Evolutionary conservation across 2,888 invertebrate species (phyloP), one percentile per base, ranked within the genome.

Genomic region (Stramonita haemastoma): DNA sequence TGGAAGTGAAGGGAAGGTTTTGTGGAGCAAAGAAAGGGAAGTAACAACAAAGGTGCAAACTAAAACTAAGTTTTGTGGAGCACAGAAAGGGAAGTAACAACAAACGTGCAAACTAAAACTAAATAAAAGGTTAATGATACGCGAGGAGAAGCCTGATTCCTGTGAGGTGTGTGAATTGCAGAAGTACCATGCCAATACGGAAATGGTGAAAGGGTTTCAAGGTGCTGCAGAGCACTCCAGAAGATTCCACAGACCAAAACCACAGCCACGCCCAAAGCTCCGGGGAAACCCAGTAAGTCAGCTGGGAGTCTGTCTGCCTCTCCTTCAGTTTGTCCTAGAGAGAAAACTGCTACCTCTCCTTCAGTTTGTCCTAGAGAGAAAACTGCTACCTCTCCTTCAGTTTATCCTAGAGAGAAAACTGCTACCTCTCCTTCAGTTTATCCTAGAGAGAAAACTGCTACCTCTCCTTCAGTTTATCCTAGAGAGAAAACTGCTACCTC

Each of bases 221-320:
- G 93, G 89, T 91, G 32, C 93, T 91, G 87, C 92, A 92, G 90
- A 88, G 90, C 88, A 92, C 92, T 85, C 83, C 89, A 32, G 86
- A 89, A n/a, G 88, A 87, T 60, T 26, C 60, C 66, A 56, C 77
- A 86, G 66, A 87, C 57, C 56, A 29, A 81, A 26, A 77, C 88
- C 56, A 92, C 91, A 88, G 77, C 66, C 0, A 86, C 87, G 0
- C 93, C 93, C 90, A 93, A 92, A 87, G 13, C 29, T 15, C 84
- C 19, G 11, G 13, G 84, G 57, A 13, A 85, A 85, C 15, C n/a
- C 26, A 57, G 84, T 85, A 57, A 85, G 17, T 57, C 22, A 26
- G 4, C 26, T 83, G 22, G 26, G 4, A 26, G 8, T 46, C 1
- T 83, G 36, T 83, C 22, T 83, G 26, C 15, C 34, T 79, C 34